phyloP scores from a whole-genome alignment of 1,140 invertebrate species.

The Hestina assimilis region DNA sequence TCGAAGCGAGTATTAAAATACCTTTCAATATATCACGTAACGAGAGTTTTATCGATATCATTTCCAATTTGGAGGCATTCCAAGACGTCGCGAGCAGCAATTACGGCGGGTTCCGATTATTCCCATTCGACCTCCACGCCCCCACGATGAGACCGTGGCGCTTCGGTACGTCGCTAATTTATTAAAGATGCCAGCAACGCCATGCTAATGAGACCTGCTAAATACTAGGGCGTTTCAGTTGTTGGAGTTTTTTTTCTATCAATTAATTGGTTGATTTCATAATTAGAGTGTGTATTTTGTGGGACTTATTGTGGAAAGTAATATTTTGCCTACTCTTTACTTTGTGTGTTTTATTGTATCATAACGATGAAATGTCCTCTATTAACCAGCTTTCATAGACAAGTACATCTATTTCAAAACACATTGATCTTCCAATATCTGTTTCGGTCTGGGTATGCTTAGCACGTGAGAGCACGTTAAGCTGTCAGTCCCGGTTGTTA shows the following conservation, averaged over 20 bases:
- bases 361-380: too few relatives aligned
- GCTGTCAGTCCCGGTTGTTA: too few relatives aligned
- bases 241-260: background rate
- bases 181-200: constrained; percentile 43
- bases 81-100: constrained; percentile 52
- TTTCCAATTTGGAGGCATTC: constrained; percentile 60
- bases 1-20: constrained; percentile 20
- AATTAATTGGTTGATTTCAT: background rate
- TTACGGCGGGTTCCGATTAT: constrained; percentile 49
- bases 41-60: constrained; percentile 40
- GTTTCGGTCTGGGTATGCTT: too few relatives aligned
- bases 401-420: too few relatives aligned
- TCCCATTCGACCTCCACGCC: constrained; percentile 24
- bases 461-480: too few relatives aligned
- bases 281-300: background rate
- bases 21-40: constrained; percentile 30
- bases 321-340: too few relatives aligned
- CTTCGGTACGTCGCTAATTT: constrained; percentile 42
- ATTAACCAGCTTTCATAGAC: too few relatives aligned
- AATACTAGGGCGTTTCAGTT: constrained; percentile 6
- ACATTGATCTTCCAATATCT: too few relatives aligned
- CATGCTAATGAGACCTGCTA: constrained; percentile 47
- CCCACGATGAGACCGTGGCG: constrained; percentile 20
- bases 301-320: background rate
- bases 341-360: too few relatives aligned